Evolutionary conservation across 2,888 invertebrate genomes (phyloP), one percentile per base, ranked within the genome.

Genomic region (Polia nebulosa): DNA sequence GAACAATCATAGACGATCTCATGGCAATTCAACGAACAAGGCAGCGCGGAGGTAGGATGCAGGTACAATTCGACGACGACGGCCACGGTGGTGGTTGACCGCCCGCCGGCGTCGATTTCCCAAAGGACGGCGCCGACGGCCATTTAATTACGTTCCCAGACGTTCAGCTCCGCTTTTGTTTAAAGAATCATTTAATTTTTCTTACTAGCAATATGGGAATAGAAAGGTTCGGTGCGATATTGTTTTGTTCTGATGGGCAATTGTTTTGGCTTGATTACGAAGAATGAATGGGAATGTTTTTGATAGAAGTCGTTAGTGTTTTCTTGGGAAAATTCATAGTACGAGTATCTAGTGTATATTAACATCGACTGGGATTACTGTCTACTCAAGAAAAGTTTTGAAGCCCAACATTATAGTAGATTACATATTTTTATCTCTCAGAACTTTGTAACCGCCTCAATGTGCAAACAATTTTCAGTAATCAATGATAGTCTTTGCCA

Each of bases 121-220:
- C 84, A 47, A 58, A 72, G 83, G 84, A 68, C 39, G 15, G 7
- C n/a, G 39, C 39, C 39, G n/a, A 41, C 76, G 0, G 51, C 56
- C 68, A 71, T 83, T 84, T 83, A 84, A 84, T 84, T 84, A 84
- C 73, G 84, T 58, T 74, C 66, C 52, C 67, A 72, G 73, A 76
- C 76, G 71, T 73, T 76, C 67, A 61, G 69, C 64, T 34, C 51
- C 66, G 68, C 70, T 82, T 80, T 78, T 85, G 77, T 83, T 85
- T 82, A 83, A 83, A 82, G 73, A 80, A 76, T 56, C 69, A 74
- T 82, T 82, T 79, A 67, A 78, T 85, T 82, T 85, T 85, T 84
- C 72, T 69, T 81, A 57, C 68, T 36, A 32, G 49, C 62, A 55
- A 36, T 65, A 15, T 44, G 61, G 72, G 78, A 72, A 78, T 72